These are phyloP conservation scores for Spinus pinus DNA, from an alignment of 2,797 vertebrate species.

Conservation along the genomic window DNA sequence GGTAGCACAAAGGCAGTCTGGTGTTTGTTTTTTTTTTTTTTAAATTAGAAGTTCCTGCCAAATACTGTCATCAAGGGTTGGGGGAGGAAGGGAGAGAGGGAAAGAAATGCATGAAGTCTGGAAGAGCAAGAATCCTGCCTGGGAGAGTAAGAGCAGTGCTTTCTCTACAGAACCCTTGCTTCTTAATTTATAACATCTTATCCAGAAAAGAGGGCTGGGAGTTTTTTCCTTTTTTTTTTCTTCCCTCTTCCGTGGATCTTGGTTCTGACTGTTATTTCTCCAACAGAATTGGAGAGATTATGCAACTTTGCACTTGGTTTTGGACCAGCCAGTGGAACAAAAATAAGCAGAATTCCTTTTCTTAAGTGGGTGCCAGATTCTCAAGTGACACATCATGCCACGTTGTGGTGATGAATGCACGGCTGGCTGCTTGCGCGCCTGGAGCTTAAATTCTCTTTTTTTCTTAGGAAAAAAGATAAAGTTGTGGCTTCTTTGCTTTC, in stretches of 20 bases:
- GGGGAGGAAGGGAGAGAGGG: background rate
- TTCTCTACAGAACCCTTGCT: background rate
- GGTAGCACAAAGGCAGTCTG: conserved; percentile 57
- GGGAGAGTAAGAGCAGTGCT: background rate
- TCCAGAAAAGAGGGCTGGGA: background rate
- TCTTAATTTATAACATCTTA: conserved; percentile 21
- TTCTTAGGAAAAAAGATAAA: background rate
- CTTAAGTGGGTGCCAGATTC: conserved; percentile 33
- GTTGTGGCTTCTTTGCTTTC: background rate
- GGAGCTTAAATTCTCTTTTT: background rate
- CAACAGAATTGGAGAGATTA: conserved; percentile 32
- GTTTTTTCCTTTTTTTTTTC: background rate
- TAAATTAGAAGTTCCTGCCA: conserved; percentile 65
- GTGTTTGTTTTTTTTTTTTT: background rate
- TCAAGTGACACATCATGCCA: conserved; percentile 39
- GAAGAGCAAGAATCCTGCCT: conserved; percentile 16
- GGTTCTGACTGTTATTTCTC: conserved; percentile 6
- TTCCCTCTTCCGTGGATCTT: background rate
- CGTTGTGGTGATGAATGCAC: background rate
- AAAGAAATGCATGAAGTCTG: conserved; percentile 6
- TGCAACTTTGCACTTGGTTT: conserved; percentile 56
- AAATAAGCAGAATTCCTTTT: conserved; percentile 66
- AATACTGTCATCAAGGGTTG: conserved; percentile 14
- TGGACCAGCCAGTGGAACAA: conserved; percentile 34
- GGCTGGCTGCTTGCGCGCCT: background rate